Evolutionary conservation across 2,888 invertebrate species (phyloP).

Genomic region (Hesperia comma): DNA sequence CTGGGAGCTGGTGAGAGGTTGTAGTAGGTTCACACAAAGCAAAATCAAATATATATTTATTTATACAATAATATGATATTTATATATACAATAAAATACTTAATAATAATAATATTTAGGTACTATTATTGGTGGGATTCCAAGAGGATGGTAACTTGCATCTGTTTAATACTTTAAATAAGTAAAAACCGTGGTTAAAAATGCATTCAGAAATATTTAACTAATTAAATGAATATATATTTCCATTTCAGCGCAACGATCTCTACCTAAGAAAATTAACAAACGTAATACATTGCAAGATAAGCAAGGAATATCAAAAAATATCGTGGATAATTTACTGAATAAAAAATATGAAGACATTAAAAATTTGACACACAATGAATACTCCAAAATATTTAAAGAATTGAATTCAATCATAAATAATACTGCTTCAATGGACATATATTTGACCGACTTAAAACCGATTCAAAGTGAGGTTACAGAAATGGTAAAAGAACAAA

Average conservation of each 20-base stretch:
- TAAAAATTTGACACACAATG: background rate
- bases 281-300: background rate
- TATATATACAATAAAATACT: too few relatives aligned
- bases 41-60: too few relatives aligned
- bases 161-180: too few relatives aligned
- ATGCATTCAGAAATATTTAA: too few relatives aligned
- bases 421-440: constrained; percentile 40
- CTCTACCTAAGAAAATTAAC: background rate
- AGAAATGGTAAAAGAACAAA: constrained; percentile 42
- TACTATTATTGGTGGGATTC: too few relatives aligned
- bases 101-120: too few relatives aligned
- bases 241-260: constrained; percentile 14
- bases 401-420: constrained; percentile 44
- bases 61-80: too few relatives aligned
- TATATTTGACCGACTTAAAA: constrained; percentile 42
- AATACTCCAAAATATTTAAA: constrained; percentile 43
- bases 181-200: too few relatives aligned
- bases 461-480: constrained; percentile 46
- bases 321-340: constrained; percentile 46
- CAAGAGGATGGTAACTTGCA: too few relatives aligned
- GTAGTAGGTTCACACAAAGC: too few relatives aligned
- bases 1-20: too few relatives aligned
- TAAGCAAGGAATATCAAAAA: constrained; percentile 14
- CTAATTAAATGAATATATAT: background rate
- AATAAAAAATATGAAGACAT: constrained; percentile 44